A percentile compares a stretch with the other conserved stretches of the same genome.
phyloP scores from a whole-genome alignment of 2,113 vertebrate genomes.

The Oostethus manadensis region DNA sequence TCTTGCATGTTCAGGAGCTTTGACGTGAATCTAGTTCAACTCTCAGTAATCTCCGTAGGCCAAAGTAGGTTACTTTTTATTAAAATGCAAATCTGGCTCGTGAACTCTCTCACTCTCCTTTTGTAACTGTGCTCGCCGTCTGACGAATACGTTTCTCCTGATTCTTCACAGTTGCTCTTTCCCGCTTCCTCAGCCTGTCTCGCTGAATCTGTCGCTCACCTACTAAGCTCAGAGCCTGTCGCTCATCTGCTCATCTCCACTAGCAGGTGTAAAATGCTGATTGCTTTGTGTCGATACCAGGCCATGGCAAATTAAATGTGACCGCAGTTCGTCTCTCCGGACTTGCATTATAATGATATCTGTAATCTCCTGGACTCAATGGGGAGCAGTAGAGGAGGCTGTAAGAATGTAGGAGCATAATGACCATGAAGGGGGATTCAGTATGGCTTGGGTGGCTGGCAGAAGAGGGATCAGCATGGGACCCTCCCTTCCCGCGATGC shows the following conservation, averaged over 20 bases:
- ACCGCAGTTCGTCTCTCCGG: conserved; percentile 54
- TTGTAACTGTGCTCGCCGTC: conserved; percentile 29
- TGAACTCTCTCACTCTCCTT: conserved; percentile 29
- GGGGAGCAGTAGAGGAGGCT: conserved; percentile 31
- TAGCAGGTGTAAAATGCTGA: conserved; percentile 59
- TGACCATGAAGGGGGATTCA: conserved; percentile 22
- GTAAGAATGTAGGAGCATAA: conserved; percentile 28
- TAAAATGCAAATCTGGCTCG: conserved; percentile 62
- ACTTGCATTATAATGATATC: conserved; percentile 69
- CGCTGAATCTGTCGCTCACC: conserved; percentile 4
- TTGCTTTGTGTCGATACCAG: conserved; percentile 67
- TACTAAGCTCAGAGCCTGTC: conserved; percentile 9
- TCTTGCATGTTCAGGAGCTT: conserved; percentile 15
- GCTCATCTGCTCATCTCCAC: conserved; percentile 34
- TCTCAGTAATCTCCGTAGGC: conserved; percentile 31
- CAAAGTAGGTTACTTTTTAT: conserved; percentile 53
- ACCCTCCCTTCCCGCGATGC: no score
- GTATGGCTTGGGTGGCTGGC: conserved; percentile 34
- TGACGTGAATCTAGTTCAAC: conserved; percentile 31
- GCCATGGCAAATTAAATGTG: conserved; percentile 69
- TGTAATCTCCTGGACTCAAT: conserved; percentile 58
- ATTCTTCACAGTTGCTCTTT: conserved; percentile 19
- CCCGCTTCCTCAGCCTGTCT: background rate
- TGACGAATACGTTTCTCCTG: conserved; percentile 6
- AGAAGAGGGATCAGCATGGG: conserved; percentile 29